phyloP scores from a whole-genome alignment of 2,113 vertebrate species.

The Phaetusa simplex region DNA sequence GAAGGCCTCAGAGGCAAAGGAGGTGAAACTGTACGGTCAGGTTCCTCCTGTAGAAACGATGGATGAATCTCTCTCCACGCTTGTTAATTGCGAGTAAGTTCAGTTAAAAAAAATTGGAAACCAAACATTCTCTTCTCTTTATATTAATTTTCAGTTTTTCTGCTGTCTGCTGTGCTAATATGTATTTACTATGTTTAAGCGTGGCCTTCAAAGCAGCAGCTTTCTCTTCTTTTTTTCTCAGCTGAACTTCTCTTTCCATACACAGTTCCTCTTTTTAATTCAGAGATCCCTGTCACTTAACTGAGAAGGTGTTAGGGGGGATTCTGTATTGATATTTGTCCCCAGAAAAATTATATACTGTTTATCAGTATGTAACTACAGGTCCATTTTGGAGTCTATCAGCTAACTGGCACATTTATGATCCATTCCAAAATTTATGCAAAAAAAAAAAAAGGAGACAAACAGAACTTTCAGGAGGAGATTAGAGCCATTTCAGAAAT shows the following conservation, averaged over 20 bases:
- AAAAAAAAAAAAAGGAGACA: not conserved
- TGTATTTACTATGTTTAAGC: not conserved
- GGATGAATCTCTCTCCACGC: slow-evolving; percentile 87
- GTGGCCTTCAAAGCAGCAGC: not conserved
- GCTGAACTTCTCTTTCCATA: not conserved
- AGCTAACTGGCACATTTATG: not conserved
- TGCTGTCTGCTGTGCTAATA: not conserved
- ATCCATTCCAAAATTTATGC: not conserved
- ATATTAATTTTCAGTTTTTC: not conserved
- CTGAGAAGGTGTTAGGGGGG: not conserved
- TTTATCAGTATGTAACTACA: not conserved
- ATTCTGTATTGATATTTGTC: not conserved
- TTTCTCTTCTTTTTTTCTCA: not conserved
- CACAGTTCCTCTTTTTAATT: not conserved
- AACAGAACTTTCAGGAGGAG: not conserved
- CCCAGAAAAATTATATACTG: not conserved
- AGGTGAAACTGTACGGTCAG: slow-evolving; percentile 91
- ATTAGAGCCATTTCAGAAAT: not conserved
- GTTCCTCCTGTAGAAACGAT: slow-evolving; percentile 93
- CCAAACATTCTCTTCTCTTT: not conserved
- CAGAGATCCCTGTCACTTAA: not conserved
- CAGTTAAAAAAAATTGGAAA: not conserved
- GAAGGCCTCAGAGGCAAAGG: slow-evolving; percentile 86
- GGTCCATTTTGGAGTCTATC: not conserved
- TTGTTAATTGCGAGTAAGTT: slow-evolving; percentile 93